These are phyloP conservation scores for Philhelius pedissequus DNA, from an alignment of 2,888 invertebrate genomes.

Conservation along the genomic window DNA sequence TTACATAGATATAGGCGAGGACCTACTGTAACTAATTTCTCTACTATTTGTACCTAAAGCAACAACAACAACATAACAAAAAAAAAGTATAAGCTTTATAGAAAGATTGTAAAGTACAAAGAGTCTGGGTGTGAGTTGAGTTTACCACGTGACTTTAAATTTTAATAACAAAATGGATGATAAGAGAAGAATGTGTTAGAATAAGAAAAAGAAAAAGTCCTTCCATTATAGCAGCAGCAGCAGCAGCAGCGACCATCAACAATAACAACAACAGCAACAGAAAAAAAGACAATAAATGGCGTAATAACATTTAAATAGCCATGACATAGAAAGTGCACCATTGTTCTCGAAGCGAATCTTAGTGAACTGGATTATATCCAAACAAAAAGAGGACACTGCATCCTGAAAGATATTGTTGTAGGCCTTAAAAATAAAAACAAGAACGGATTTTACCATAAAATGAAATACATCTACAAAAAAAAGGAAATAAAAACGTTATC, in stretches of 20 bases:
- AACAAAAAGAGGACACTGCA: slow-evolving; percentile 31
- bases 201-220: slow-evolving; percentile 12
- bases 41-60: slow-evolving; percentile 6
- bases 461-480: not conserved
- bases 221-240: too few species aligned
- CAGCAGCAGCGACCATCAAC: too few species aligned
- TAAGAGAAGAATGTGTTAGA: not conserved
- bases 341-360: slow-evolving; percentile 34
- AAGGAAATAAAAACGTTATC: too few species aligned
- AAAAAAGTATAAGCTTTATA: not conserved
- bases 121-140: slow-evolving; percentile 40
- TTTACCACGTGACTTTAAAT: slow-evolving; percentile 43
- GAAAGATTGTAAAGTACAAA: slow-evolving; percentile 15
- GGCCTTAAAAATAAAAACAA: not conserved
- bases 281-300: slow-evolving; percentile 46
- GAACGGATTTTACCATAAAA: not conserved
- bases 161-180: slow-evolving; percentile 39
- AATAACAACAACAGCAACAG: not conserved
- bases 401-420: not conserved
- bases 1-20: not conserved
- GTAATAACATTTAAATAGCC: slow-evolving; percentile 60
- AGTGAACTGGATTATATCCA: slow-evolving; percentile 60
- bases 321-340: slow-evolving; percentile 44
- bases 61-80: too few species aligned
- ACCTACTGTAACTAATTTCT: slow-evolving; percentile 49